Percentiles rank a stretch among this genome's conserved stretches.
These are phyloP conservation scores for Columba guinea DNA, from an alignment of 2,797 vertebrate genomes.

Conservation along the genomic window DNA sequence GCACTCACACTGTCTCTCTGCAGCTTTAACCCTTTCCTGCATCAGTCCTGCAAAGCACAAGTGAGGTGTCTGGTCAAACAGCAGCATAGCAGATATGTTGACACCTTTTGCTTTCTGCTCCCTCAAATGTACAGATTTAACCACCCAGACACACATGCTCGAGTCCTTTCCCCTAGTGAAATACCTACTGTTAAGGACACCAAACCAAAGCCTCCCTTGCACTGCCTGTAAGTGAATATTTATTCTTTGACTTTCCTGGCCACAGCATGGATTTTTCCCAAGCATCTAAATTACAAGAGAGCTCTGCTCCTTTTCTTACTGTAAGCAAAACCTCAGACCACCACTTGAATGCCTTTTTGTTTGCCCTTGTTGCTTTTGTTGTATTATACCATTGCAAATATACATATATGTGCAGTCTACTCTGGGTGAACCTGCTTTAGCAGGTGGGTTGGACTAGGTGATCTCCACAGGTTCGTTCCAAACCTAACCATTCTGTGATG, in stretches of 20 bases:
- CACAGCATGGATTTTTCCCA: not conserved
- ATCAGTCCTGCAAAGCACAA: not conserved
- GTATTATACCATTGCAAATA: not conserved
- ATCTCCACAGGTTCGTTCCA: no score
- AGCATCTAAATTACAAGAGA: not conserved
- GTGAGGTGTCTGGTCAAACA: not conserved
- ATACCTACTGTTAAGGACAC: not conserved
- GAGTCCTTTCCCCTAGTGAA: not conserved
- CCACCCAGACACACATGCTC: accelerated
- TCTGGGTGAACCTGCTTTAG: no score
- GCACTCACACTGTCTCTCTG: accelerated
- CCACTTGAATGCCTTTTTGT: not conserved
- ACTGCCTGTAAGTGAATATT: not conserved
- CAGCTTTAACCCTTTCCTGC: not conserved
- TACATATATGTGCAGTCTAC: not conserved
- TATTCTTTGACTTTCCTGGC: not conserved
- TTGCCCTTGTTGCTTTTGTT: not conserved
- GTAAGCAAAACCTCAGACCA: not conserved
- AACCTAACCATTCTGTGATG: no score
- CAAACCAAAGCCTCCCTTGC: not conserved
- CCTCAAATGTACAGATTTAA: not conserved
- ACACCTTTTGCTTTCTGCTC: not conserved
- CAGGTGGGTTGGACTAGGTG: no score
- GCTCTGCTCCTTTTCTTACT: not conserved
- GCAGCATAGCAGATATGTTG: not conserved